Evolutionary conservation across 2,888 invertebrate species (phyloP).

Genomic region (Acronicta leporina): DNA sequence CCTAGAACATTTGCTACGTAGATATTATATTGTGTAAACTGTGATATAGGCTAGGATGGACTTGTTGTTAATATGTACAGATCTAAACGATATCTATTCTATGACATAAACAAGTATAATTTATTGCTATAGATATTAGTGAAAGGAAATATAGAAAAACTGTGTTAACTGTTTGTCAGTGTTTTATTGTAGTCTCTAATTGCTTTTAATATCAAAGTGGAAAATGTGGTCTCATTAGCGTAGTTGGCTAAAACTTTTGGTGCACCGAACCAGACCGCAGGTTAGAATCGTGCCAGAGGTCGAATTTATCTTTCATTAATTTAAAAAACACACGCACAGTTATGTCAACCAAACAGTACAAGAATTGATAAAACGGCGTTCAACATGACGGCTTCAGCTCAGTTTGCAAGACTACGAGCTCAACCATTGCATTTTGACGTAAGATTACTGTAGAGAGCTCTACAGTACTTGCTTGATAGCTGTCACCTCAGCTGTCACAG

Average conservation of each 20-base stretch:
- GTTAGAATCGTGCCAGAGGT: too few species aligned
- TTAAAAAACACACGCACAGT: too few species aligned
- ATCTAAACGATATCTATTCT: slow-evolving; percentile 54
- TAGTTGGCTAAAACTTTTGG: too few species aligned
- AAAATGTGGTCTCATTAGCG: too few species aligned
- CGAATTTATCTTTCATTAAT: too few species aligned
- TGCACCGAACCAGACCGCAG: too few species aligned
- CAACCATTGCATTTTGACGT: too few species aligned
- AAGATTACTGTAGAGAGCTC: too few species aligned
- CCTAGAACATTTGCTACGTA: slow-evolving; percentile 52
- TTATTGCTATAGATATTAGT: slow-evolving; percentile 74
- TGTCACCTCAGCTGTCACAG: too few species aligned
- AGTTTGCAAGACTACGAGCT: background rate
- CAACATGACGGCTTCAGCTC: background rate
- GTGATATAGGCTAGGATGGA: slow-evolving; percentile 61
- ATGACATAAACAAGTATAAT: slow-evolving; percentile 66
- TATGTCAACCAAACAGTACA: too few species aligned
- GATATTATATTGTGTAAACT: slow-evolving; percentile 53
- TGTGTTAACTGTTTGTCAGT: slow-evolving; percentile 69
- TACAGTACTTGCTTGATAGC: too few species aligned
- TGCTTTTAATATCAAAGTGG: background rate
- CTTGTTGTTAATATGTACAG: slow-evolving; percentile 74
- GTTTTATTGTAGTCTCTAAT: slow-evolving; percentile 50
- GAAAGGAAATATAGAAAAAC: slow-evolving; percentile 72
- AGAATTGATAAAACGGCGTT: background rate